Evolutionary conservation across 1,140 invertebrate genomes (phyloP).

Genomic region (Drosophila sechellia): DNA sequence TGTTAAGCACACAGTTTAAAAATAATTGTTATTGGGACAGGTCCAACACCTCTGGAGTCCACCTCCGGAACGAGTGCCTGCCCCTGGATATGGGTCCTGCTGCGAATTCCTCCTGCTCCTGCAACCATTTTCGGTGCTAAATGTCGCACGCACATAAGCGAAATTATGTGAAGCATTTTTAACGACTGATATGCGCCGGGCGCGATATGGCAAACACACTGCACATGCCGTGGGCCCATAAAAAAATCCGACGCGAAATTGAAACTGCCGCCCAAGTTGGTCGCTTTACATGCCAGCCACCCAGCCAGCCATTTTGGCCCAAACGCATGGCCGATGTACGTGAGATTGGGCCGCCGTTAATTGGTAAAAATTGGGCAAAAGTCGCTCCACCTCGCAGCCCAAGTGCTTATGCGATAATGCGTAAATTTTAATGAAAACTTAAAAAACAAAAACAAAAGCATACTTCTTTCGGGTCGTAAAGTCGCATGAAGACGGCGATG

Average conservation of each 20-base stretch:
- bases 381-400: constrained; percentile 21
- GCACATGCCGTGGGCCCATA: constrained; percentile 60
- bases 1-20: constrained; percentile 68
- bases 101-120: constrained; percentile 18
- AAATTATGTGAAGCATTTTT: constrained; percentile 81
- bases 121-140: constrained; percentile 55
- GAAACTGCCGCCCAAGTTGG: constrained; percentile 56
- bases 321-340: constrained; percentile 80
- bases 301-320: constrained; percentile 7
- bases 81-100: constrained; percentile 3
- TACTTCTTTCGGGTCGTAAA: constrained; percentile 68
- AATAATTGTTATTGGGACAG: constrained; percentile 67
- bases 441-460: constrained; percentile 23
- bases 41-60: constrained; percentile 30
- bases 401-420: constrained; percentile 78
- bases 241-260: constrained; percentile 69
- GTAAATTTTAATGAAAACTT: constrained; percentile 80
- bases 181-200: constrained; percentile 69
- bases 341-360: constrained; percentile 77
- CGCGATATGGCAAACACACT: constrained; percentile 59
- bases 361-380: constrained; percentile 78
- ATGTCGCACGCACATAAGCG: constrained; percentile 79
- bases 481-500: constrained; percentile 19
- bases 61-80: constrained; percentile 11
- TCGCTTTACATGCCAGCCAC: constrained; percentile 22